Percentiles rank a stretch among this genome's conserved stretches.
phyloP scores from a whole-genome alignment of 2,888 invertebrate genomes.

The Apamea crenata region DNA sequence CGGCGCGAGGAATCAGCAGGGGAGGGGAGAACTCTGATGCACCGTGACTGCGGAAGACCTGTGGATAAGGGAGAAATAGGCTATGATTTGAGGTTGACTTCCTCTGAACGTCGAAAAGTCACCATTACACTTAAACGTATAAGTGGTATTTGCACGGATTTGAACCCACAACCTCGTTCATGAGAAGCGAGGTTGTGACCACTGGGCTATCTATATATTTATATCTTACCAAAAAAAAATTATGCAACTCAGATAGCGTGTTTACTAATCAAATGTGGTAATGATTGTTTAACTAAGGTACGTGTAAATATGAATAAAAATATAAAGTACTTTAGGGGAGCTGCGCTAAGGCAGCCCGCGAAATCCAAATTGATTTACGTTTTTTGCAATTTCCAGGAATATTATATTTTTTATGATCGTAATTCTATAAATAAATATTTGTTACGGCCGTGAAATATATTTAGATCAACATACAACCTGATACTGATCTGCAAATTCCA shows the following conservation, averaged over 20 bases:
- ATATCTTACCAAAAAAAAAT: neutral
- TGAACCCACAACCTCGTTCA: neutral
- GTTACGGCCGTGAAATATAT: too few relatives aligned
- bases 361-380: too few relatives aligned
- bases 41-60: conserved; percentile 94
- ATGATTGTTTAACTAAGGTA: neutral
- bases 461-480: too few relatives aligned
- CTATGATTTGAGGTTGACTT: neutral
- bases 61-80: neutral
- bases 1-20: conserved; percentile 94
- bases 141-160: neutral
- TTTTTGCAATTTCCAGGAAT: too few relatives aligned
- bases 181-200: neutral
- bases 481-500: too few relatives aligned
- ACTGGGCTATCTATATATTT: too few relatives aligned
- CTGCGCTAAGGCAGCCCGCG: too few relatives aligned
- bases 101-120: neutral
- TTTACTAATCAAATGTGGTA: neutral
- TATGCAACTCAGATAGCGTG: neutral
- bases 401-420: too few relatives aligned
- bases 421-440: too few relatives aligned
- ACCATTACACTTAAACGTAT: too few relatives aligned
- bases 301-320: too few relatives aligned
- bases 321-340: too few relatives aligned
- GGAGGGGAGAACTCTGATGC: conserved; percentile 95